Evolutionary conservation across 2,113 vertebrate species (phyloP).

Genomic region (Galbula dea): DNA sequence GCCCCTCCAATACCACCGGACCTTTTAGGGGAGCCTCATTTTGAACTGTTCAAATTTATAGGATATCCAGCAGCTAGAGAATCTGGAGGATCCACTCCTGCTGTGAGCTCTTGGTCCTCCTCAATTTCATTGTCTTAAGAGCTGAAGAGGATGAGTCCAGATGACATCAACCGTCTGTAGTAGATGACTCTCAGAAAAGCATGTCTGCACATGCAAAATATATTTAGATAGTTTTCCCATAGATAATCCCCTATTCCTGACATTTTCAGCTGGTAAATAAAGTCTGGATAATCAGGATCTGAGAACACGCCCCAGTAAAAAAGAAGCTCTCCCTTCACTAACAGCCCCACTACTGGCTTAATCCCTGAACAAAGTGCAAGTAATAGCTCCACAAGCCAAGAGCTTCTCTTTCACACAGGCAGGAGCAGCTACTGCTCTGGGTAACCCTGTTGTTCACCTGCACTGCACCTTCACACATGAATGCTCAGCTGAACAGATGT

Average conservation of each 20-base stretch:
- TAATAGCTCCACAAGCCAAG: not conserved
- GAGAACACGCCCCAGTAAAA: not conserved
- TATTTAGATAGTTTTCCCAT: not conserved
- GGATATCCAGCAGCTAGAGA: not conserved
- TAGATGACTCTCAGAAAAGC: not conserved
- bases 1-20: not conserved
- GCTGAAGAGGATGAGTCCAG: not conserved
- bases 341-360: not conserved
- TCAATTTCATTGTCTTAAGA: not conserved
- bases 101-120: not conserved
- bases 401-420: accelerated
- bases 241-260: not conserved
- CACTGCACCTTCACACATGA: not conserved
- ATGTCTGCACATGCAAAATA: accelerated
- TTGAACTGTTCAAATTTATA: not conserved
- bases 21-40: not conserved
- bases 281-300: not conserved
- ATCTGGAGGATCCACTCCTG: not conserved
- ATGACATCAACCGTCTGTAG: not conserved
- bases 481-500: conserved; percentile 6
- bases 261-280: not conserved
- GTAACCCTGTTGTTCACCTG: not conserved
- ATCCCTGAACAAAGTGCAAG: not conserved
- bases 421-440: not conserved
- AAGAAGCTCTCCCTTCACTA: not conserved